Percentiles rank a stretch among this genome's conserved stretches.
phyloP scores from a whole-genome alignment of 2,113 vertebrate species.

The Emberiza fucata region DNA sequence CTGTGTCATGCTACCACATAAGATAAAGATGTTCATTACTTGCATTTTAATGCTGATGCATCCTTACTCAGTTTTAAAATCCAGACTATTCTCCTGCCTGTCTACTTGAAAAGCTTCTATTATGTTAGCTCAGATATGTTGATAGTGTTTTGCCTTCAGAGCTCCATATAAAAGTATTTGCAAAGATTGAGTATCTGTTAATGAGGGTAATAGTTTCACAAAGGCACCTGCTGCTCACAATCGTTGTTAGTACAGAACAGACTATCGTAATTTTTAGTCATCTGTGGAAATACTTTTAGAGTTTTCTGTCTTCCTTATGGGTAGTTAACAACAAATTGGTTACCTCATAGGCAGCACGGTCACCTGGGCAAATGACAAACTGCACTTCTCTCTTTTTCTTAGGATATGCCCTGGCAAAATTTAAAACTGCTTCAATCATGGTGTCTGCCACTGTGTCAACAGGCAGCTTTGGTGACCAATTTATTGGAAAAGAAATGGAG shows the following conservation, averaged over 20 bases:
- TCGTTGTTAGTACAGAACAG: neutral
- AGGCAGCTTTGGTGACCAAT: conserved; percentile 10
- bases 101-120: neutral
- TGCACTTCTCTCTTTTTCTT: conserved; percentile 41
- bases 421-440: conserved; percentile 65
- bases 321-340: neutral
- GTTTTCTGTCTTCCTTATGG: neutral
- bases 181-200: neutral
- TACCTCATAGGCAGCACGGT: conserved; percentile 62
- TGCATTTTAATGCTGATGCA: neutral
- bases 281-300: neutral
- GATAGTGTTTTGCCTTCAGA: neutral
- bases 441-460: conserved; percentile 34
- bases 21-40: neutral
- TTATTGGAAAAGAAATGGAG: conserved; percentile 83
- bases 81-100: neutral
- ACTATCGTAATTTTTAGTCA: neutral
- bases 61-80: neutral
- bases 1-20: neutral
- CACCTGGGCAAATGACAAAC: conserved; percentile 74
- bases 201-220: neutral
- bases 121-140: neutral
- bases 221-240: neutral
- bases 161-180: neutral
- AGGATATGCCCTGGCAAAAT: neutral